Conservation (phyloP, 1,140 invertebrate species). For the Pogonomyrmex barbatus region DNA sequence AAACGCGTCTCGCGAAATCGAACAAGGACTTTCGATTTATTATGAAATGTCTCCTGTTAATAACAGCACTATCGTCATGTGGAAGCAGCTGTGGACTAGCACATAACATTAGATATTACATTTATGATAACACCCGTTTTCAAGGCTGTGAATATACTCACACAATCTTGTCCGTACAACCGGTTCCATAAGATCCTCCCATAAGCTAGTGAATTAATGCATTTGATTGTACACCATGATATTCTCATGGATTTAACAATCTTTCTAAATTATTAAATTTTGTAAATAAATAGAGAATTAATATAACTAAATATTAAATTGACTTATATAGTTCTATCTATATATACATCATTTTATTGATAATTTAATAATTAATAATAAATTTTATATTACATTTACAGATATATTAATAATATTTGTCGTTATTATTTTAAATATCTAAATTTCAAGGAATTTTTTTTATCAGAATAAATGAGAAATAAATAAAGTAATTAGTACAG, state of each 20-base stretch:
- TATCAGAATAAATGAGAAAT: not conserved
- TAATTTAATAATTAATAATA: too few relatives aligned
- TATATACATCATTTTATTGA: not conserved
- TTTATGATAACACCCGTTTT: constrained; percentile 63
- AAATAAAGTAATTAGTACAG: not conserved
- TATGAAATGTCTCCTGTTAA: constrained; percentile 71
- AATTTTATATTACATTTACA: not conserved
- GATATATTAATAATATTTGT: not conserved
- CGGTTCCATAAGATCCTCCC: constrained; percentile 54
- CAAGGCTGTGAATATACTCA: constrained; percentile 57
- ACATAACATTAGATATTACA: constrained; percentile 23
- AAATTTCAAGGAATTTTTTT: not conserved
- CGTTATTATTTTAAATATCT: not conserved
- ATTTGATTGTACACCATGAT: not conserved
- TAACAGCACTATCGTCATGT: not conserved
- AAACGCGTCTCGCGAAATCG: constrained; percentile 43
- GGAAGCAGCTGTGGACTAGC: not conserved
- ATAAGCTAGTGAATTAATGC: constrained; percentile 33
- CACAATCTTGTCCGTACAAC: constrained; percentile 47
- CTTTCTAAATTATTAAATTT: constrained; percentile 15
- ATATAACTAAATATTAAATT: constrained; percentile 13
- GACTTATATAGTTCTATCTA: not conserved
- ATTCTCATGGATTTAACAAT: constrained; percentile 18
- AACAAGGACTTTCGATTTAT: constrained; percentile 79
- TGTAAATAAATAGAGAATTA: not conserved